Base-by-base conservation (phyloP, 2,888 invertebrate species). In the Drosophila diplacantha region DNA sequence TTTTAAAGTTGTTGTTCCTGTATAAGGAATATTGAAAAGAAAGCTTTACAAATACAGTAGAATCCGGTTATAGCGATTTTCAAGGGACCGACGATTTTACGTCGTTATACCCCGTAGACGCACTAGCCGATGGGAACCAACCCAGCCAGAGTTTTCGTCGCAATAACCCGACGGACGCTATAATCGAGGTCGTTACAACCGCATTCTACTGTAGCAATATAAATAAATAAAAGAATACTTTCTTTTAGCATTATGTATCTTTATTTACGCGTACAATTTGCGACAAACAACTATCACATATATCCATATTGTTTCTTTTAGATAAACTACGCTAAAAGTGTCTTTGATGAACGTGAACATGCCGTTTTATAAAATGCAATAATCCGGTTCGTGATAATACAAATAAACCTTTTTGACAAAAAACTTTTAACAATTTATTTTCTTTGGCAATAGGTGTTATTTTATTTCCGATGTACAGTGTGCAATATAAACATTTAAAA, bases 271-370 rank as follows among this genome's bases (percentile, higher is more conserved):
- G 56, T 62, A 61, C 20, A 62, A 62, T 50, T 39, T 41, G 43
- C 49, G 63, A 62, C 29, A 31, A 61, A 61, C 31, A 35, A 50
- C 31, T 61, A 66, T 56, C 49, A 50, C 37, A 52, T 59, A 41
- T 31, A 29, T 64, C 12, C 18, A 34, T 29, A 51, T 24, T 44
- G 65, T 50, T 70, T 93, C 26, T 92, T 93, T 73, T 94, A 96
- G 90, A 95, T 97, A 70, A 96, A 95, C 84, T 95, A 95, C 88
- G 97, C 97, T 57, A 94, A 94, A 87, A 93, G 93, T 83, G 92
- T 96, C 85, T 93, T 93, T 89, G 93, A 94, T 86, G 96, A 97
- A 89, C 91, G 92, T 69, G 91, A 91, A 83, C 93, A 95, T 41
- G 61, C 72, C 49, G 52, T 66, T 68, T 59, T 66, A 57, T 63